Conservation (phyloP, 2,113 vertebrate genomes). For the Lagopus muta region DNA sequence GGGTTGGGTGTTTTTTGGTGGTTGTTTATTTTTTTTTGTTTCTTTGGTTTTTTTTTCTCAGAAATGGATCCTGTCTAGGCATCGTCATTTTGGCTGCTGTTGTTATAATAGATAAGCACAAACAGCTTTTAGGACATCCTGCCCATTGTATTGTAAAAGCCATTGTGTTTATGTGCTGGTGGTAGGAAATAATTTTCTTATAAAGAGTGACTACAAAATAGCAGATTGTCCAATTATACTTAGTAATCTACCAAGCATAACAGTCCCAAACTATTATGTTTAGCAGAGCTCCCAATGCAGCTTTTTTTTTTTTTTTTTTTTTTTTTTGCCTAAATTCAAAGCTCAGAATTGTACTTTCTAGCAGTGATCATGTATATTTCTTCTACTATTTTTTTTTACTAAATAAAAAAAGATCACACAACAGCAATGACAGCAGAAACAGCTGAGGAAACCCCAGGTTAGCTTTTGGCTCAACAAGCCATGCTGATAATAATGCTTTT, state of each 20-base stretch:
- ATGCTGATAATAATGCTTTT: fast-evolving
- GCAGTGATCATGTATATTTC: not conserved
- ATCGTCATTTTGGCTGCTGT: not conserved
- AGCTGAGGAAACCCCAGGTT: not conserved
- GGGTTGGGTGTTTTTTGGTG: not conserved
- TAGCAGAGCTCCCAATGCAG: not conserved
- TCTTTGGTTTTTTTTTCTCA: not conserved
- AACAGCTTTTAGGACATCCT: constrained; percentile 36
- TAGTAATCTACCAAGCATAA: not conserved
- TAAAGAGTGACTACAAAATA: not conserved
- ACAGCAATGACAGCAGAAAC: not conserved
- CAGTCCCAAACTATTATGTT: not conserved
- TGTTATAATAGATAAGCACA: not conserved
- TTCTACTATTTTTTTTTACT: not conserved
- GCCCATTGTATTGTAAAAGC: constrained; percentile 16
- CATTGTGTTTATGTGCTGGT: constrained; percentile 8
- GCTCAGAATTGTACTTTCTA: not conserved
- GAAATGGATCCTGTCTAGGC: not conserved
- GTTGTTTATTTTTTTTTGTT: not conserved
- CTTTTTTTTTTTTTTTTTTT: not conserved
- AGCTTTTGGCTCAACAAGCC: not conserved
- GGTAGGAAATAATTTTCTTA: constrained; percentile 24
- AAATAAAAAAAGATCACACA: not conserved
- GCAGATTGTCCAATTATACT: not conserved
- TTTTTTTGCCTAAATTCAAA: not conserved